A percentile compares a stretch with the other conserved stretches of the same genome.
Conservation (phyloP, 2,888 invertebrate species). For the Meiosimyza decipiens region DNA sequence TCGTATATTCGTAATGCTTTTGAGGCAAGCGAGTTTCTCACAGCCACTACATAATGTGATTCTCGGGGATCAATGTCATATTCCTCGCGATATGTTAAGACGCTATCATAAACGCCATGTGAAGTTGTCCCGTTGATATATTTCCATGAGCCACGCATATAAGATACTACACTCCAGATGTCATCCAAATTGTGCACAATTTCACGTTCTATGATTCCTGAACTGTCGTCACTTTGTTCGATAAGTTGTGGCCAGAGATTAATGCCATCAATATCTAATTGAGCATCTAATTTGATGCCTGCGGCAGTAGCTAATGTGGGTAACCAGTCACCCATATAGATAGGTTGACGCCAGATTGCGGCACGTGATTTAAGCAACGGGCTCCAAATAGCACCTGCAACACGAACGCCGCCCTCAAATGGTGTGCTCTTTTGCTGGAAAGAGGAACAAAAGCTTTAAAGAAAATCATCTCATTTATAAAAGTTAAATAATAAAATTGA, state of each 20-base stretch:
- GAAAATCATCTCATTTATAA: neutral
- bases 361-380: constrained; percentile 69
- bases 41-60: constrained; percentile 48
- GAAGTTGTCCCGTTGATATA: constrained; percentile 61
- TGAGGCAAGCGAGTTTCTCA: constrained; percentile 53
- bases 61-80: constrained; percentile 56
- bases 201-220: constrained; percentile 67
- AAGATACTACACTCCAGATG: constrained; percentile 62
- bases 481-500: neutral
- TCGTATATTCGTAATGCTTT: constrained; percentile 49
- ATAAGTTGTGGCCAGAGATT: constrained; percentile 76
- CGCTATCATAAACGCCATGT: constrained; percentile 52
- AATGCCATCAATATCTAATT: constrained; percentile 72
- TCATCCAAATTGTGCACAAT: constrained; percentile 80
- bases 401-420: constrained; percentile 88
- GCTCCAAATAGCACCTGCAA: constrained; percentile 81
- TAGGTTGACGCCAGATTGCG: constrained; percentile 73
- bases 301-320: constrained; percentile 74
- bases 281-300: constrained; percentile 49
- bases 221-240: neutral
- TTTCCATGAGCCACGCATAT: constrained; percentile 56
- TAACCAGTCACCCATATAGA: constrained; percentile 87
- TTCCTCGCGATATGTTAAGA: constrained; percentile 51
- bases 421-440: constrained; percentile 79
- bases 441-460: neutral